phyloP scores from a whole-genome alignment of 2,888 invertebrate species.

The Lumbricus terrestris region DNA sequence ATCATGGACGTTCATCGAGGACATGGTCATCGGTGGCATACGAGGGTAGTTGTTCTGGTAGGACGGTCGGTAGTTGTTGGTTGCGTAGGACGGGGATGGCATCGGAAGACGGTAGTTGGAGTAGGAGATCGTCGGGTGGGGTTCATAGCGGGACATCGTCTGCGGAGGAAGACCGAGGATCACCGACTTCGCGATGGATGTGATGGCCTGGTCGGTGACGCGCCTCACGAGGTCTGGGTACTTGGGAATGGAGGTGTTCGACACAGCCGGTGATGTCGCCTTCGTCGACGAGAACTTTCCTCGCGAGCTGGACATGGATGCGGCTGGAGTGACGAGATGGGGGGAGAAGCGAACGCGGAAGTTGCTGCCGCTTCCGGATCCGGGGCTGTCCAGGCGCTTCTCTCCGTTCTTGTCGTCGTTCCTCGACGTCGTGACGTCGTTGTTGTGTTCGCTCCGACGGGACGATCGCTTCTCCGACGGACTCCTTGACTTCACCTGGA shows the following conservation, averaged over 20 bases:
- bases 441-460: neutral
- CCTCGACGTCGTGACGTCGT: neutral
- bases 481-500: neutral
- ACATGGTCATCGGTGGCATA: neutral
- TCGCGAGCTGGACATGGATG: neutral
- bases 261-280: neutral
- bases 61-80: neutral
- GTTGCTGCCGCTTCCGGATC: neutral
- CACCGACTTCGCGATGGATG: conserved; percentile 8
- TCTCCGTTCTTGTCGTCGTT: neutral
- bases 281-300: neutral
- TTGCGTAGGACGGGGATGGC: neutral
- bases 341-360: conserved; percentile 9
- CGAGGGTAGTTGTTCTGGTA: neutral
- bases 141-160: neutral
- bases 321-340: neutral
- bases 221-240: neutral
- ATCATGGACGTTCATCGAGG: neutral
- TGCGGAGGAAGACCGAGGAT: neutral
- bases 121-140: neutral
- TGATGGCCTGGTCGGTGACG: neutral
- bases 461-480: neutral
- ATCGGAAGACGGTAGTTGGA: neutral
- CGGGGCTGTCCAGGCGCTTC: neutral
- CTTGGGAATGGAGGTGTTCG: neutral